These are phyloP conservation scores for Atlantisia rogersi DNA, from an alignment of 2,113 vertebrate genomes.

Conservation along the genomic window DNA sequence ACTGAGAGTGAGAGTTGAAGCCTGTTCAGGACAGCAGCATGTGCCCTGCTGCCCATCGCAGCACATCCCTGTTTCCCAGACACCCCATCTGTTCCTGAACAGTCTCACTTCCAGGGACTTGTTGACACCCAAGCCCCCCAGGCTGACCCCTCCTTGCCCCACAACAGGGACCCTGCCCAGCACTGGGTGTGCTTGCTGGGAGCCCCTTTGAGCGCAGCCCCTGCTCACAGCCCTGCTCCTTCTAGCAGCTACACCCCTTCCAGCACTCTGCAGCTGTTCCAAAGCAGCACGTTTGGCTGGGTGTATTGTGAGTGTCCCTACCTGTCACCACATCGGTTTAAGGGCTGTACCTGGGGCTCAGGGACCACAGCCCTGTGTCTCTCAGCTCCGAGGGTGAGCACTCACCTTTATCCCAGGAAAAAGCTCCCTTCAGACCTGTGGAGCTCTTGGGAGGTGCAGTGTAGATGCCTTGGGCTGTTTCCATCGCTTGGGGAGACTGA, in stretches of 20 bases:
- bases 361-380: background rate
- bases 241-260: fast-evolving
- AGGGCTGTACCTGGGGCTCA: background rate
- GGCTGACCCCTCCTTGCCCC: fast-evolving
- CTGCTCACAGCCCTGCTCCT: background rate
- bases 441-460: background rate
- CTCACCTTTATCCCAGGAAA: background rate
- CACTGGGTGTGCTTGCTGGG: too few relatives aligned
- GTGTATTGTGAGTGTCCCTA: background rate
- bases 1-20: background rate
- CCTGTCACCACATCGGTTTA: fast-evolving
- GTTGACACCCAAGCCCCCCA: fast-evolving
- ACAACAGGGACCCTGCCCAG: background rate
- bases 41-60: too few relatives aligned
- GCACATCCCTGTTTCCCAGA: background rate
- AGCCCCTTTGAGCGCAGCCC: too few relatives aligned
- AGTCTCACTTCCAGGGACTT: background rate
- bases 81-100: fast-evolving
- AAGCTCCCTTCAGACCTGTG: background rate
- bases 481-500: background rate
- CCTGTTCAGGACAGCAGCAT: too few relatives aligned
- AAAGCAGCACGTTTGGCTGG: background rate
- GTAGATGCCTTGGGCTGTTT: too few relatives aligned
- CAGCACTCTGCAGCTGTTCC: background rate
- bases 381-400: background rate